Base-by-base conservation (phyloP, 2,888 invertebrate species). In the Andrena fulva region DNA sequence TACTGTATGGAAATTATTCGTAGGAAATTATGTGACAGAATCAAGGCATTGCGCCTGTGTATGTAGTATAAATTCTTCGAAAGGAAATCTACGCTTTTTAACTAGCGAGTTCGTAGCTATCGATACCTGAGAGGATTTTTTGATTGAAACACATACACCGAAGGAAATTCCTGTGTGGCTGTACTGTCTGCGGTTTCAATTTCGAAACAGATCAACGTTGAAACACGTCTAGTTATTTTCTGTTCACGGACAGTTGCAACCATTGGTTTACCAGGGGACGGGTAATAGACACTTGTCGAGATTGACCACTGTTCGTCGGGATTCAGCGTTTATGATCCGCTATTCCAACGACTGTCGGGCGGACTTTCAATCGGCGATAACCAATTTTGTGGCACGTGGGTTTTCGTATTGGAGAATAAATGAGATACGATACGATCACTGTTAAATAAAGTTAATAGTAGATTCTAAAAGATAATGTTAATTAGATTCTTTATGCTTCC, bases 201-300 rank as follows among this genome's bases (percentile, higher is more conserved):
- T 3, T 63, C 31, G 24, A 16, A 8, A 54, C 63, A 29, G 68
- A 63, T 69, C 77, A 77, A 77, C 60, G 59, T 33, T 29, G 56
- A 64, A 79, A 64, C 29, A 20, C 35, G 35, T 56, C 72, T 20
- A 16, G 60, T 71, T 33, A 42, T 77, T 52, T 66, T 27, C 48
- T 33, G 64, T 81, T 48, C 63, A 20, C 60, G 27, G 62, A 64
- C 68, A 69, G 42, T 73, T 69, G 31, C 54, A 8, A 31, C 42
- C 56, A n/a, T 29, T 8, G 29, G n/a, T 24, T 33, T 12, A 48
- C 10, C 29, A 27, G 16, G 16, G 59, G 27, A 31, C 8, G 12
- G 52, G 48, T 73, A 81, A 81, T 62, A 73, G 68, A 81, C 79
- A 33, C 29, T 52, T 56, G 68, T 67, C 50, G 52, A 12, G 42